Evolutionary conservation across 23 tunicate genomes (phyloP).

Genomic region (Trididemnum miniatum): DNA sequence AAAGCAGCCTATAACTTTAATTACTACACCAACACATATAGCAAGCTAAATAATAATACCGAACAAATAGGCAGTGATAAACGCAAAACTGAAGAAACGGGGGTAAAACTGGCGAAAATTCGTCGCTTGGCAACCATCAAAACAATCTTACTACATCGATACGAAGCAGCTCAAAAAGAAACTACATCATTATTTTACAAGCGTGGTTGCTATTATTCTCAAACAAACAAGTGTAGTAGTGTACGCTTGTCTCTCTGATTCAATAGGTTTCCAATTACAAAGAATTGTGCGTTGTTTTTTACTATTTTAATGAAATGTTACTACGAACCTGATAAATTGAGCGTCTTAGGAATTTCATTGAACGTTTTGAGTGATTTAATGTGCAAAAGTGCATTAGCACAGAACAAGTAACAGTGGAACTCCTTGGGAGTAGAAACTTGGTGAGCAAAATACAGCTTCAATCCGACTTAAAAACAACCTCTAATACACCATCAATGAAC

Average conservation of each 20-base stretch:
- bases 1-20: neutral
- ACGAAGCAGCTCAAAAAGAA: neutral
- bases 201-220: neutral
- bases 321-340: neutral
- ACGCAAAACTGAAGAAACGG: neutral
- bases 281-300: too few relatives aligned
- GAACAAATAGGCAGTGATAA: neutral
- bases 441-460: too few relatives aligned
- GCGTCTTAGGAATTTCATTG: neutral
- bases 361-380: neutral
- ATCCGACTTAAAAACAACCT: too few relatives aligned
- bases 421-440: too few relatives aligned
- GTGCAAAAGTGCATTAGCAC: neutral
- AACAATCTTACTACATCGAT: conserved; percentile 20
- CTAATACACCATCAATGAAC: too few relatives aligned
- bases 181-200: neutral
- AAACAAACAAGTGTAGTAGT: neutral
- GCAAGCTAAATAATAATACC: neutral
- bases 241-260: neutral
- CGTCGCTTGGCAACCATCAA: conserved; percentile 25
- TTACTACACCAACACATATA: neutral
- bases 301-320: neutral
- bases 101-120: neutral
- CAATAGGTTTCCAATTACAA: neutral
- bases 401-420: neutral